Base-by-base conservation (phyloP, 1,140 invertebrate species). In the Drosophila ohnishii region DNA sequence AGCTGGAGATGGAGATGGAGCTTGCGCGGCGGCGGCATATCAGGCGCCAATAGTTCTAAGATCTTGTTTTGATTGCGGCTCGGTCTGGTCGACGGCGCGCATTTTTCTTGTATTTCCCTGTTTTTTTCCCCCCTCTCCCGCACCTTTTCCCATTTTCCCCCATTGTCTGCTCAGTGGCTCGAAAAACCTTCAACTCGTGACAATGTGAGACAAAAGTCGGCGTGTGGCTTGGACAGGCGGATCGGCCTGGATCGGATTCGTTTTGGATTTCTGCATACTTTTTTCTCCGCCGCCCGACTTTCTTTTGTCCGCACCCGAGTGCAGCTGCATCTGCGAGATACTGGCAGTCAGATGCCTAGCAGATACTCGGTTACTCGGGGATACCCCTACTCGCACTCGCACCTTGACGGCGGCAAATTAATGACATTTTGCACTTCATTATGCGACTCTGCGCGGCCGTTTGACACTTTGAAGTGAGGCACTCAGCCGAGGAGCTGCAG, bases 381-480 rank as follows among this genome's bases (percentile, higher is more conserved):
- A 56, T 62, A 62, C 45, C 34, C 13, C 44, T 32, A 28, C 47
- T 34, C 30, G 10, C 14, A 30, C 45, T 61, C 13, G 64, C 57
- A 32, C 72, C 60, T 71, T 71, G 75, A 58, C 69, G 75, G 30
- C 78, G 85, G 85, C 80, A 88, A 88, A 88, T 88, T 88, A 88
- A 88, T 88, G 86, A 84, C 77, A 89, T 89, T 88, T 88, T 88
- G 84, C 84, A 88, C 84, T 89, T 88, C 84, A 88, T 88, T 88
- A 88, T 88, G 85, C 77, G 83, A 76, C 83, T 86, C 80, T 86
- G 82, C 30, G 83, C 82, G 85, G 84, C 80, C 70, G 77, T 84
- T 87, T 87, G 84, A 88, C 84, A 88, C 85, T 88, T 88, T 88
- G 84, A 88, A 84, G 84, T 88, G 84, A 89, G 85, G 84, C 84